A percentile compares a stretch with the other conserved stretches of the same genome.
Conservation (phyloP, 2,113 vertebrate species). For the Uropsilus gracilis region DNA sequence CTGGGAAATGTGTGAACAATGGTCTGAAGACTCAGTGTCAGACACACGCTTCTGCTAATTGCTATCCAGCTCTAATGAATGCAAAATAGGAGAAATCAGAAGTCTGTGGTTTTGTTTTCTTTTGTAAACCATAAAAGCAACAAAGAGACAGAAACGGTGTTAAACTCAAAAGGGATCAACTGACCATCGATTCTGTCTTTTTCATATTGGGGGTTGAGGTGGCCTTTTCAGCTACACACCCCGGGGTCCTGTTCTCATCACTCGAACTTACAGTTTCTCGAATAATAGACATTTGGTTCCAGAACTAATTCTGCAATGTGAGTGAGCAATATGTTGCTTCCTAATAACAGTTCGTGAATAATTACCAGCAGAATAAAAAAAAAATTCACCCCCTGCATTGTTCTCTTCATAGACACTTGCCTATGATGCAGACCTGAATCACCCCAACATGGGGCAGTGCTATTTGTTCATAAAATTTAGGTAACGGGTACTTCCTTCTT, state of each 20-base stretch:
- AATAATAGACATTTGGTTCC: background rate
- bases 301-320: background rate
- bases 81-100: no score
- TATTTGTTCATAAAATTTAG: no score
- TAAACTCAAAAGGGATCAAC: no score
- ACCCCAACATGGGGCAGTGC: no score
- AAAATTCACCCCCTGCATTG: background rate
- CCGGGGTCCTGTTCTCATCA: background rate
- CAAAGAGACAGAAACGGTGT: no score
- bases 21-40: background rate
- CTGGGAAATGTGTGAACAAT: background rate
- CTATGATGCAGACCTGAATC: no score
- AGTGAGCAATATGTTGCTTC: background rate
- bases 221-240: no score
- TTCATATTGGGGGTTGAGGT: no score
- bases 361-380: background rate
- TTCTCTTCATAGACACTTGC: background rate
- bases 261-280: background rate
- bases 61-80: background rate
- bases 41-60: background rate
- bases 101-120: no score
- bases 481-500: no score
- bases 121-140: no score
- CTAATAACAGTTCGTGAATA: background rate
- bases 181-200: no score